These are phyloP conservation scores for Drosophila repletoides DNA, from an alignment of 1,140 invertebrate species.

Conservation along the genomic window DNA sequence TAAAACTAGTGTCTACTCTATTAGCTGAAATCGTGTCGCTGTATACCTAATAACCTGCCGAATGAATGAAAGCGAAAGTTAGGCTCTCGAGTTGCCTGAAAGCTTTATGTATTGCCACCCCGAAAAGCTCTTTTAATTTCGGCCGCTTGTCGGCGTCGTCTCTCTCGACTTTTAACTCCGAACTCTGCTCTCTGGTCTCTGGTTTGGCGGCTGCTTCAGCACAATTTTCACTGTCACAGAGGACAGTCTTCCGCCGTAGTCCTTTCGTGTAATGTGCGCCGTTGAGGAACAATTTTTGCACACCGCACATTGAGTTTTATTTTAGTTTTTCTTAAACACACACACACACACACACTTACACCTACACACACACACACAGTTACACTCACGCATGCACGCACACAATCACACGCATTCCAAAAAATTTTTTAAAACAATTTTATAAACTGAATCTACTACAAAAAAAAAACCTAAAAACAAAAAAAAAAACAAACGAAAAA, in stretches of 20 bases:
- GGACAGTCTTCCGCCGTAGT: conserved; percentile 73
- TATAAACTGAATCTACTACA: conserved; percentile 31
- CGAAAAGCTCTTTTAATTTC: conserved; percentile 22
- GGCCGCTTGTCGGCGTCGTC: not conserved
- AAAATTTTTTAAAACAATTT: conserved; percentile 57
- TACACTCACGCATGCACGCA: conserved; percentile 25
- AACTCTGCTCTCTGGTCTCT: conserved; percentile 17
- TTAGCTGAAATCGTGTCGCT: not conserved
- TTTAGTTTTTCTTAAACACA: conserved; percentile 56
- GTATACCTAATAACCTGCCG: not conserved
- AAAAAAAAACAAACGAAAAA: conserved; percentile 7
- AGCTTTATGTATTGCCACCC: conserved; percentile 10
- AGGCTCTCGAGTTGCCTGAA: conserved; percentile 6
- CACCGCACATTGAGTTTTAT: conserved; percentile 66
- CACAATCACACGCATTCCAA: conserved; percentile 20
- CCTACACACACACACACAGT: conserved; percentile 17
- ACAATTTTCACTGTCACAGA: conserved; percentile 47
- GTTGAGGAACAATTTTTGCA: conserved; percentile 62
- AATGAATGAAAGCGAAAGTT: conserved; percentile 58
- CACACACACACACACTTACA: conserved; percentile 16
- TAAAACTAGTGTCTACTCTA: not conserved
- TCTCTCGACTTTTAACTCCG: conserved; percentile 48
- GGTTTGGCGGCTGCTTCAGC: conserved; percentile 22
- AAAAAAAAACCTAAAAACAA: conserved; percentile 16
- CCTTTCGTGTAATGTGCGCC: conserved; percentile 74